Conservation (phyloP, 1,140 invertebrate species). For the Andrena cerasifolii region DNA sequence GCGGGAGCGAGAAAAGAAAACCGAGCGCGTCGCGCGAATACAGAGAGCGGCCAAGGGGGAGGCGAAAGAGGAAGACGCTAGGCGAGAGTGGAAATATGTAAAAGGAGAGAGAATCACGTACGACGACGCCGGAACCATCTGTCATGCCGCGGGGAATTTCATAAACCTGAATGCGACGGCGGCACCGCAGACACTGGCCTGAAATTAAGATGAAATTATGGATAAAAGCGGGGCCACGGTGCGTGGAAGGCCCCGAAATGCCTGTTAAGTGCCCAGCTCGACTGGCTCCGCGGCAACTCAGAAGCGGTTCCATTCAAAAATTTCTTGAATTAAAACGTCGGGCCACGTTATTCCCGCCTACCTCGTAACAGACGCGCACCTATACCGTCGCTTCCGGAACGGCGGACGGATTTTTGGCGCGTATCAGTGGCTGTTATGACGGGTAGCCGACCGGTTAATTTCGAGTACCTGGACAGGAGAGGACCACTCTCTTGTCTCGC, state of each 20-base stretch:
- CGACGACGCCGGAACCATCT: conserved; percentile 70
- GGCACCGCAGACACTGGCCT: conserved; percentile 47
- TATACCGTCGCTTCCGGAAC: conserved; percentile 24
- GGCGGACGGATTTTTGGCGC: conserved; percentile 52
- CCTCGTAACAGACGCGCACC: conserved; percentile 5
- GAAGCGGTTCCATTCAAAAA: conserved; percentile 71
- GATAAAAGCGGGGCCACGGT: conserved; percentile 69
- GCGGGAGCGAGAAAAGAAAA: conserved; percentile 66
- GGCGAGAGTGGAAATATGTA: conserved; percentile 51
- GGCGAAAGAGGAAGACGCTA: background rate
- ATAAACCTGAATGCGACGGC: conserved; percentile 71
- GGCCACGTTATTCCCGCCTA: background rate
- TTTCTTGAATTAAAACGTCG: conserved; percentile 62
- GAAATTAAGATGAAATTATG: conserved; percentile 79
- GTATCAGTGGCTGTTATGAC: conserved; percentile 57
- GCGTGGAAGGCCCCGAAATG: conserved; percentile 28
- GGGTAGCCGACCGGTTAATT: conserved; percentile 63
- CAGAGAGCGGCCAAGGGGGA: conserved; percentile 16
- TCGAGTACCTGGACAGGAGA: conserved; percentile 35
- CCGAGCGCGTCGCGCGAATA: conserved; percentile 28
- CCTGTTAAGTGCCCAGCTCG: conserved; percentile 48
- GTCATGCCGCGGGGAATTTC: conserved; percentile 70
- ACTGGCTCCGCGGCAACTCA: conserved; percentile 37
- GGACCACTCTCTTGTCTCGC: conserved; percentile 63
- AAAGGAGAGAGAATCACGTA: conserved; percentile 72